phyloP scores from a whole-genome alignment of 2,888 invertebrate species.

The Patella caerulea region DNA sequence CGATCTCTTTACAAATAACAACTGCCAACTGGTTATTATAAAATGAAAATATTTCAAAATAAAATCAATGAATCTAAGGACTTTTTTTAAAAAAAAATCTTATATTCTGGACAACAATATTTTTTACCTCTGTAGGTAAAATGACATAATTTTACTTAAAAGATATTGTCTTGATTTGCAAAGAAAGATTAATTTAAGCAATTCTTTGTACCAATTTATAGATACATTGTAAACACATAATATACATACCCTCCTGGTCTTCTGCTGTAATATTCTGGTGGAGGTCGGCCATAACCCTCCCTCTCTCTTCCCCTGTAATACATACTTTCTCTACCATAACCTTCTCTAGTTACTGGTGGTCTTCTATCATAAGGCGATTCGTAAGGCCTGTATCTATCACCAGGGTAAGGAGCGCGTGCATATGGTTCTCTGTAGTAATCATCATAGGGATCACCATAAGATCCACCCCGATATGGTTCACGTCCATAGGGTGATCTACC shows the following conservation, averaged over 20 bases:
- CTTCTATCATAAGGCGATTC: conserved; percentile 61
- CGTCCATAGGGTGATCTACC: conserved; percentile 27
- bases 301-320: conserved; percentile 42
- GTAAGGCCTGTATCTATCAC: conserved; percentile 59
- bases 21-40: too few relatives aligned
- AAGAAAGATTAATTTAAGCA: too few relatives aligned
- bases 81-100: too few relatives aligned
- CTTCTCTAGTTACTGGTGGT: conserved; percentile 40
- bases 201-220: background rate
- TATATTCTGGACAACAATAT: too few relatives aligned
- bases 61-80: too few relatives aligned
- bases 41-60: too few relatives aligned
- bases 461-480: background rate
- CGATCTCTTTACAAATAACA: background rate
- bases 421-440: conserved; percentile 60
- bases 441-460: conserved; percentile 41
- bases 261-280: conserved; percentile 59
- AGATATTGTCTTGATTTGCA: too few relatives aligned
- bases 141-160: too few relatives aligned
- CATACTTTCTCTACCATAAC: conserved; percentile 43
- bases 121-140: too few relatives aligned
- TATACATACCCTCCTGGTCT: conserved; percentile 29
- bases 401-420: conserved; percentile 50
- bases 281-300: conserved; percentile 56
- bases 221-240: too few relatives aligned